Evolutionary conservation across 2,797 vertebrate species (phyloP).

Genomic region (Catamblyrhynchus diadema): DNA sequence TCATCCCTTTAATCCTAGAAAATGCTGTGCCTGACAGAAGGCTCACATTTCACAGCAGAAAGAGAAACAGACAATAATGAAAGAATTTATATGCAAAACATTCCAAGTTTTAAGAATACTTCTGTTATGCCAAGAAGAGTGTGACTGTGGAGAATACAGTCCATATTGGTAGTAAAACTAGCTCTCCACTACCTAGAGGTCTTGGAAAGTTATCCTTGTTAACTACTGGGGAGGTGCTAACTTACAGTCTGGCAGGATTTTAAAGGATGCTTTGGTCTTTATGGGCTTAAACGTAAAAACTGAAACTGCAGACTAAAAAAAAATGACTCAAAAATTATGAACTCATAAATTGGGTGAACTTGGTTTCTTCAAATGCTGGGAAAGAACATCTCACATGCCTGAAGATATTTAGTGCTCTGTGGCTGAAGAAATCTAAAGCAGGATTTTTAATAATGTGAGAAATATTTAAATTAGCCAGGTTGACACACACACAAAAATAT

Average conservation of each 20-base stretch:
- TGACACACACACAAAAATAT: neutral
- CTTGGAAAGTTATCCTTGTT: conserved; percentile 21
- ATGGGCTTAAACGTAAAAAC: neutral
- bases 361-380: neutral
- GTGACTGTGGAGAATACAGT: neutral
- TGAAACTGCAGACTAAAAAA: neutral
- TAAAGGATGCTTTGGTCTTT: neutral
- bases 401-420: neutral
- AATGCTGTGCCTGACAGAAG: neutral
- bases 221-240: conserved; percentile 3
- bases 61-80: neutral
- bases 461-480: conserved; percentile 1
- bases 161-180: neutral
- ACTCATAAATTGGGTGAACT: neutral
- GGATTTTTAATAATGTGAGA: conserved; percentile 24
- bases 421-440: neutral
- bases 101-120: neutral
- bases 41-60: neutral
- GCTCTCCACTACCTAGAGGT: neutral
- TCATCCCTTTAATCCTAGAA: neutral
- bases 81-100: neutral
- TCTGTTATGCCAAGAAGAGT: neutral
- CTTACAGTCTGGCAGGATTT: conserved; percentile 4
- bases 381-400: neutral
- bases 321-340: neutral